phyloP scores from a whole-genome alignment of 2,797 vertebrate species.

The Spheniscus humboldti region DNA sequence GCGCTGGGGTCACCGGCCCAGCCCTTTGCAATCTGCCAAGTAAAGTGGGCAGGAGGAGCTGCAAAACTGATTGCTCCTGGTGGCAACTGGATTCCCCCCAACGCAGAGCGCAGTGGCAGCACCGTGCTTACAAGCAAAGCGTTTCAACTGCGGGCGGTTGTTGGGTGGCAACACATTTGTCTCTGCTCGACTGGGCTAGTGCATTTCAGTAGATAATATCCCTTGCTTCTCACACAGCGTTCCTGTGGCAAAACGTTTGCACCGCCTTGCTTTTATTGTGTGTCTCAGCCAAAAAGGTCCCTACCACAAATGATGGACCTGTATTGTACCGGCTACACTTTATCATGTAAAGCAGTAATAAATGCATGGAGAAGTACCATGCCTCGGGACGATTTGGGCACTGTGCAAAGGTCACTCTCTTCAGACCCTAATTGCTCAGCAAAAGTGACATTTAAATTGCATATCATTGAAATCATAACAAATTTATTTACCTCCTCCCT shows the following conservation, averaged over 20 bases:
- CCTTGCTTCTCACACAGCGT: not conserved
- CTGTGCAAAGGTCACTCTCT: conserved; percentile 62
- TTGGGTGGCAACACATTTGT: not conserved
- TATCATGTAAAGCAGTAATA: conserved; percentile 44
- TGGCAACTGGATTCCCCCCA: not conserved
- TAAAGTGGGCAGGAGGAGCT: not conserved
- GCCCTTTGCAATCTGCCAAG: not conserved
- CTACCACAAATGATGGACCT: not conserved
- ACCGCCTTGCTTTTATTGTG: not conserved
- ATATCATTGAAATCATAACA: conserved; percentile 70
- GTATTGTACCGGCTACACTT: not conserved
- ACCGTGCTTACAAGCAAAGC: not conserved
- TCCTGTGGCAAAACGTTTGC: not conserved
- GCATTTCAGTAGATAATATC: not conserved
- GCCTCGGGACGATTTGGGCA: conserved; percentile 59
- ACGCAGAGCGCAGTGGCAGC: accelerated
- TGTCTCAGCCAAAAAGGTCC: not conserved
- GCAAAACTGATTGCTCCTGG: not conserved
- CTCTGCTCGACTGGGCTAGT: not conserved
- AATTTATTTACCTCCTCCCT: conserved; percentile 61
- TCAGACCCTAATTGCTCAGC: conserved; percentile 69
- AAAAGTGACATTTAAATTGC: conserved; percentile 73
- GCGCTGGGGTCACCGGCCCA: accelerated
- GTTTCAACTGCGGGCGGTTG: accelerated
- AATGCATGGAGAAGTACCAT: conserved; percentile 50